Percentiles rank a stretch among this genome's conserved stretches.
phyloP scores from a whole-genome alignment of 2,113 vertebrate genomes.

The Atrichornis clamosus region DNA sequence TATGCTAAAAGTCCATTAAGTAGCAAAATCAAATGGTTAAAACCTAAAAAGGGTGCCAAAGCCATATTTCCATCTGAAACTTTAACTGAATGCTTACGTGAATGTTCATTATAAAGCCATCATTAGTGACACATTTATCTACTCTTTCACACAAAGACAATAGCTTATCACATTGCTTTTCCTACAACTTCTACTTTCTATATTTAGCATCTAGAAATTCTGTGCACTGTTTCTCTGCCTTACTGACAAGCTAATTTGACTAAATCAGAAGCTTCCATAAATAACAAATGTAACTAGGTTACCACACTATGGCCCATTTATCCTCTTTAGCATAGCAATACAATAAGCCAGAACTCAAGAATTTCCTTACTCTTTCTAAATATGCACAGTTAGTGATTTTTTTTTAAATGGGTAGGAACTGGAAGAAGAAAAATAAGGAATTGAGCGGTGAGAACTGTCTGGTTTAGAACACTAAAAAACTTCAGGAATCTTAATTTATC shows the following conservation, averaged over 20 bases:
- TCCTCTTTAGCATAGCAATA: slow-evolving; percentile 15
- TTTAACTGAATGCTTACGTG: neutral
- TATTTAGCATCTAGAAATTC: neutral
- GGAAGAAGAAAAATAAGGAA: neutral
- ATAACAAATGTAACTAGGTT: slow-evolving; percentile 11
- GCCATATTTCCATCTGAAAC: neutral
- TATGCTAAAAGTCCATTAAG: neutral
- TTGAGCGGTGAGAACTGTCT: neutral
- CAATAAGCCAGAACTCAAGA: neutral
- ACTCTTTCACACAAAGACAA: neutral
- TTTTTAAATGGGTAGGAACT: neutral
- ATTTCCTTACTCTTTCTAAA: slow-evolving; percentile 15
- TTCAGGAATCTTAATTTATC: neutral
- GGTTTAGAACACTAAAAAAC: neutral
- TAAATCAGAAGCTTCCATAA: neutral
- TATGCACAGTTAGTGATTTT: neutral
- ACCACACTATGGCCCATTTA: neutral
- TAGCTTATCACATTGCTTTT: neutral
- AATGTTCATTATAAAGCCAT: neutral
- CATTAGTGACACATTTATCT: rapidly evolving
- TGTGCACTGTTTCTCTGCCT: neutral
- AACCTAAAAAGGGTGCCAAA: neutral
- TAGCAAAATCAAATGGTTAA: neutral
- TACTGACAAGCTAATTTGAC: slow-evolving; percentile 14
- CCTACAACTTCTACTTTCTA: neutral